These are phyloP conservation scores for Cosmia trapezina DNA, from an alignment of 2,888 invertebrate genomes.

Conservation along the genomic window DNA sequence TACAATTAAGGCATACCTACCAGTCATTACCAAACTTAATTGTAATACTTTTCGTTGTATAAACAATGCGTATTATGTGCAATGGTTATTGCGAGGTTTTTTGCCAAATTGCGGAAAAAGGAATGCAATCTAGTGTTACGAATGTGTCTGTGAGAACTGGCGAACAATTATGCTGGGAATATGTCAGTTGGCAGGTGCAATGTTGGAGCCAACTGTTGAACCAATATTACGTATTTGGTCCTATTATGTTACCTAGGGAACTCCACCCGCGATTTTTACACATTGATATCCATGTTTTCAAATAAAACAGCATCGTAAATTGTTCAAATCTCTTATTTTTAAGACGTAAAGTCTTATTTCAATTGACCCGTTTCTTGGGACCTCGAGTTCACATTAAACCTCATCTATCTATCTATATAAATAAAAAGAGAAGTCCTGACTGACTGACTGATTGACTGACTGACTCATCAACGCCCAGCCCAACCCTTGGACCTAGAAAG, in stretches of 20 bases:
- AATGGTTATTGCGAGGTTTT: constrained; percentile 63
- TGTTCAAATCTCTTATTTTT: background rate
- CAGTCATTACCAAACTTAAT: constrained; percentile 61
- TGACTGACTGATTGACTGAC: too few relatives aligned
- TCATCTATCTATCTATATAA: too few relatives aligned
- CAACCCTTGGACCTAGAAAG: too few relatives aligned
- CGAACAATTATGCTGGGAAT: constrained; percentile 66
- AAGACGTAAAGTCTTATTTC: background rate
- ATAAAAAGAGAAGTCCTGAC: too few relatives aligned
- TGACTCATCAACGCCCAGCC: too few relatives aligned
- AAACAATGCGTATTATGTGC: constrained; percentile 68
- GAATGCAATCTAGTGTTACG: constrained; percentile 66
- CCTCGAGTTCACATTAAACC: background rate
- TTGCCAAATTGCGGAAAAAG: constrained; percentile 69
- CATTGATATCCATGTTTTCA: background rate
- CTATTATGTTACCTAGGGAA: constrained; percentile 15
- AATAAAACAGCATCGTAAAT: background rate
- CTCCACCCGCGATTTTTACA: too few relatives aligned
- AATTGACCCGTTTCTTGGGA: background rate
- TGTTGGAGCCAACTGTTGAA: constrained; percentile 50
- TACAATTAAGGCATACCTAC: constrained; percentile 62
- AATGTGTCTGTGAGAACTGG: constrained; percentile 64
- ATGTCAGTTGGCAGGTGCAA: constrained; percentile 42
- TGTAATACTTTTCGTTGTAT: constrained; percentile 61
- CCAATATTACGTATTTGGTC: constrained; percentile 55